These are phyloP conservation scores for Taeniopygia guttata DNA, from an alignment of 2,797 vertebrate genomes.

Conservation along the genomic window DNA sequence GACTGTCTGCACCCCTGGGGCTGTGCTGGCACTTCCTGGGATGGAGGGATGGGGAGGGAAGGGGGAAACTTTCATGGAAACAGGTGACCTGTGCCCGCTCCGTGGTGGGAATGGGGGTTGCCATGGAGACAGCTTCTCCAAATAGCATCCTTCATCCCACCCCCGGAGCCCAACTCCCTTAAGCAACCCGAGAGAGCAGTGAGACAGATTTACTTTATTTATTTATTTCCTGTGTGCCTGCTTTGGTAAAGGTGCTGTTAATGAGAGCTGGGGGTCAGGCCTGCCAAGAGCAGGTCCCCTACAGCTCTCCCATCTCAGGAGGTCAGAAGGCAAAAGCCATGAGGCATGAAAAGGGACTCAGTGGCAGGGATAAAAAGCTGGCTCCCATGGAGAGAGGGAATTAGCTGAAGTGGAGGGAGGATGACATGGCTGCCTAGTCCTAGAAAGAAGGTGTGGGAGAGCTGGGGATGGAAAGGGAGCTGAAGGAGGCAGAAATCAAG, in stretches of 20 bases:
- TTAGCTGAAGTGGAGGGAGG: neutral
- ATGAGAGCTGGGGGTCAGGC: constrained; percentile 2
- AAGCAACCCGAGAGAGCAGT: constrained; percentile 53
- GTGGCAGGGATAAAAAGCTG: neutral
- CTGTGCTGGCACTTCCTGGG: neutral
- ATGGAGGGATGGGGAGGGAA: neutral
- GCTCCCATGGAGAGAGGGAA: neutral
- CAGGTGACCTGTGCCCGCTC: constrained; percentile 63
- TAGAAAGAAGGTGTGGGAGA: neutral
- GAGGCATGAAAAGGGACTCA: neutral
- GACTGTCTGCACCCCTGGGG: neutral
- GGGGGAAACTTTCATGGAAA: constrained; percentile 53
- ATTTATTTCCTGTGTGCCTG: neutral
- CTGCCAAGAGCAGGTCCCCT: neutral
- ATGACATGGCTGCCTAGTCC: neutral
- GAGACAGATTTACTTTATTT: constrained; percentile 57
- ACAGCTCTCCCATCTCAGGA: neutral
- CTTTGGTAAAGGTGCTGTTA: constrained; percentile 14
- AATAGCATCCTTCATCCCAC: constrained; percentile 67
- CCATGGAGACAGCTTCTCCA: constrained; percentile 66
- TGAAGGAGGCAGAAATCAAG: neutral
- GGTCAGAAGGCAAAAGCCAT: neutral
- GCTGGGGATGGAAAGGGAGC: neutral
- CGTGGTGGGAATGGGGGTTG: constrained; percentile 63
- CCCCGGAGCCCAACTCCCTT: constrained; percentile 24